These are phyloP conservation scores for Tetraodon nigroviridis DNA, from an alignment of 2,113 vertebrate species.

Conservation along the genomic window DNA sequence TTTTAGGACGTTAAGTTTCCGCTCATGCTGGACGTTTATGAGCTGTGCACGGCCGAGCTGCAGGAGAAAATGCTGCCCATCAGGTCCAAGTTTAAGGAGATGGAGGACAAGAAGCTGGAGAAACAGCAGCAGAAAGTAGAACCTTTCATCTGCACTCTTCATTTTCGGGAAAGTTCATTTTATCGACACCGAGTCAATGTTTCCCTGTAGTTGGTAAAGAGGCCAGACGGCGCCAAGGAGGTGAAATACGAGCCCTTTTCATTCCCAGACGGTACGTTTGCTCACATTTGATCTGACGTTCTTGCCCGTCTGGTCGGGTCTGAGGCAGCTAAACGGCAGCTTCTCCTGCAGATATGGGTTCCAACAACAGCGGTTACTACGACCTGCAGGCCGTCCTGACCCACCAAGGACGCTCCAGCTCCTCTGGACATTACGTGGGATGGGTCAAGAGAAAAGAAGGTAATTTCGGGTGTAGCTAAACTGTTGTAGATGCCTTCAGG, in stretches of 20 bases:
- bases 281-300: background rate
- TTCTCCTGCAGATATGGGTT: conserved; percentile 83
- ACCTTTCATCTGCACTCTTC: background rate
- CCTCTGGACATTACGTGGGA: conserved; percentile 94
- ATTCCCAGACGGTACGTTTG: conserved; percentile 86
- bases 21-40: conserved; percentile 97
- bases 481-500: conserved; percentile 1
- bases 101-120: conserved; percentile 92
- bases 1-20: conserved; percentile 98
- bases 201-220: conserved; percentile 52
- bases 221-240: conserved; percentile 73
- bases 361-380: conserved; percentile 96
- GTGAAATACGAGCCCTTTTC: conserved; percentile 89
- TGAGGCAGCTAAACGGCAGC: background rate
- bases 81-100: conserved; percentile 93
- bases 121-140: conserved; percentile 85
- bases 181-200: background rate
- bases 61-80: conserved; percentile 93
- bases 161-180: background rate
- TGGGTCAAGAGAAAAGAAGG: conserved; percentile 99
- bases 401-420: conserved; percentile 97
- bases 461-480: conserved; percentile 47
- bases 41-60: conserved; percentile 88
- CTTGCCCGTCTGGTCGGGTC: background rate
- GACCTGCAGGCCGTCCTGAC: conserved; percentile 97